Conservation (phyloP, 2,797 vertebrate genomes). For the Parauchenoglanis ngamensis region DNA sequence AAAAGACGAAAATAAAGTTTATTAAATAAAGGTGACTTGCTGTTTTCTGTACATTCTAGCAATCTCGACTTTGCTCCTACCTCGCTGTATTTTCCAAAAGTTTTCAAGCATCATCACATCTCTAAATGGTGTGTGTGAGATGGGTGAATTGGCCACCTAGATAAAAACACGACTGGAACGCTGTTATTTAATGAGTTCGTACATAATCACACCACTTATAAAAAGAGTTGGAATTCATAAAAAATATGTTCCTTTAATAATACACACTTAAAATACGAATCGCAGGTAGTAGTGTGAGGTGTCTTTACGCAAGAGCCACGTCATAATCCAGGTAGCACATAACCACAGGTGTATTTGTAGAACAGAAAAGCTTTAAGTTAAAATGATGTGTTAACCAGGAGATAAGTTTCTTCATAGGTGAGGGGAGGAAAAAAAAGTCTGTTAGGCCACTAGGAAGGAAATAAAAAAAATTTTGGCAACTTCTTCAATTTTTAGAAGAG, state of each 20-base stretch:
- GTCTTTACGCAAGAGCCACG: constrained; percentile 56
- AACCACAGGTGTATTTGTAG: constrained; percentile 55
- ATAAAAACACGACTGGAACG: constrained; percentile 47
- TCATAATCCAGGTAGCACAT: constrained; percentile 48
- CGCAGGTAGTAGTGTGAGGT: constrained; percentile 71
- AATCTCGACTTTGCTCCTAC: background rate
- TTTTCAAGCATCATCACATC: background rate
- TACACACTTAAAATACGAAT: constrained; percentile 84
- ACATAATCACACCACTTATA: constrained; percentile 82
- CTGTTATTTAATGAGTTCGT: constrained; percentile 82
- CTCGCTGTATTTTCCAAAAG: background rate
- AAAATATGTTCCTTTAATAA: constrained; percentile 91
- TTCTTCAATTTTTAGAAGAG: constrained; percentile 41
- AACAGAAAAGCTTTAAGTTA: constrained; percentile 55
- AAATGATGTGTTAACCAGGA: constrained; percentile 46
- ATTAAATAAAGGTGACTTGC: constrained; percentile 1
- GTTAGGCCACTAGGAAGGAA: constrained; percentile 59
- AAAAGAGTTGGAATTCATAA: constrained; percentile 87
- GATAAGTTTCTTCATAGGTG: constrained; percentile 42
- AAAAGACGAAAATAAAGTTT: constrained; percentile 41
- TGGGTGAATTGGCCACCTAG: constrained; percentile 7
- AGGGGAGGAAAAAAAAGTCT: constrained; percentile 34
- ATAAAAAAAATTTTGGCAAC: constrained; percentile 58
- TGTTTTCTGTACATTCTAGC: background rate
- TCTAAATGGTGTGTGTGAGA: background rate